Base-by-base conservation (phyloP, 1,140 invertebrate species). In the Lepidurus arcticus region DNA sequence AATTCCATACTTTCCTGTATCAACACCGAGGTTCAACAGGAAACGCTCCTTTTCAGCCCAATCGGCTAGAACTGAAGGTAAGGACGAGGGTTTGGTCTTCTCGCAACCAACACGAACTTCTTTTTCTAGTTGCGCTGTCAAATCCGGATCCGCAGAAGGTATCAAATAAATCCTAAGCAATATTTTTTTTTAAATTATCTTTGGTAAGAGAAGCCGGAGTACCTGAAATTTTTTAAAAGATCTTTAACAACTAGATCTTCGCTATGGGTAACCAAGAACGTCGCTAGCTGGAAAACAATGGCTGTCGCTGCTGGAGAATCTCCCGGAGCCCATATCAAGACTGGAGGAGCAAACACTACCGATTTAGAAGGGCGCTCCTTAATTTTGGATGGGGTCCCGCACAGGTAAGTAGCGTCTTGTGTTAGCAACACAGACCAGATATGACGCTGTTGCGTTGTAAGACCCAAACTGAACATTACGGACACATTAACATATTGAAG, bases 261-360 rank as follows among this genome's bases (percentile, higher is more conserved):
- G 13, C 53, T 65, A 16, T 21, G 53, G 7, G 53, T n/a, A 13
- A 65, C 53, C 53, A 65, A 65, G 53, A 21, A 65, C 0, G 53
- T 65, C 1, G 53, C 53, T 65, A 65, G 21, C 8, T 65, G 53
- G 53, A 65, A 65, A 21, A 65, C 53, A 65, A 65, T 65, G 21
- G 53, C 53, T 7, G 53, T 65, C 21, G 53, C 53, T 65, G 53
- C 53, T 65, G 53, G 53, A 65, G 53, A 21, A 65, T 65, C 21
- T 1, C 53, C 53, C 16, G 53, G 53, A 65, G 53, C 53, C 53
- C 53, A 65, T 65, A 65, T n/a, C 53, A 65, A 21, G 13, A 65
- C 21, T 11, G 53, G 53, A 65, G 53, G 53, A 65, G 53, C 3
- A 21, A 65, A 65, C 13, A 65, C 13, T n/a, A 65, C 13, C 53